phyloP scores from a whole-genome alignment of 2,113 vertebrate species.

The Arenaria interpres region DNA sequence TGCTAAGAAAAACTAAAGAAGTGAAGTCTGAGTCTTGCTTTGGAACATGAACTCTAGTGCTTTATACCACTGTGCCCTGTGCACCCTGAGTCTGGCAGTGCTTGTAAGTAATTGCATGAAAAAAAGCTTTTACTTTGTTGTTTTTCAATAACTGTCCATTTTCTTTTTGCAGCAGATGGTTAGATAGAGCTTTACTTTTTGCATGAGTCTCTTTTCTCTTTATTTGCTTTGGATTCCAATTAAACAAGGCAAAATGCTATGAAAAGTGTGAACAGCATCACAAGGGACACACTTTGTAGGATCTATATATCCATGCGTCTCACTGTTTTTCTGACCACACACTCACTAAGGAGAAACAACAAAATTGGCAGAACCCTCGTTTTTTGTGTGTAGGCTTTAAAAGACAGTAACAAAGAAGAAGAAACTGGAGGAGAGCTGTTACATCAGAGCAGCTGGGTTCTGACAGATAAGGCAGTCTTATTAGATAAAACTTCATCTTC shows the following conservation, averaged over 20 bases:
- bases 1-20: background rate
- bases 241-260: background rate
- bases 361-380: background rate
- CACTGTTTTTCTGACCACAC: background rate
- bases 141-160: background rate
- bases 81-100: background rate
- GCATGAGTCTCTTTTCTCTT: background rate
- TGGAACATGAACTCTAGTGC: background rate
- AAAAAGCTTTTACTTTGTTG: background rate
- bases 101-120: slow-evolving; percentile 58
- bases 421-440: background rate
- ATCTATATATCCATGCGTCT: background rate
- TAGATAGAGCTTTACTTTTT: background rate
- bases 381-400: background rate
- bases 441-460: background rate
- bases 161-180: background rate
- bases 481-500: background rate
- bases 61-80: background rate
- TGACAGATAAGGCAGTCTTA: background rate
- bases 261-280: background rate
- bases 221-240: background rate
- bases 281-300: background rate
- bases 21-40: background rate
- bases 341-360: background rate
- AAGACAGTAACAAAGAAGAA: background rate